Evolutionary conservation across 2,113 vertebrate species (phyloP).

Genomic region (Gymnobelideus leadbeateri): DNA sequence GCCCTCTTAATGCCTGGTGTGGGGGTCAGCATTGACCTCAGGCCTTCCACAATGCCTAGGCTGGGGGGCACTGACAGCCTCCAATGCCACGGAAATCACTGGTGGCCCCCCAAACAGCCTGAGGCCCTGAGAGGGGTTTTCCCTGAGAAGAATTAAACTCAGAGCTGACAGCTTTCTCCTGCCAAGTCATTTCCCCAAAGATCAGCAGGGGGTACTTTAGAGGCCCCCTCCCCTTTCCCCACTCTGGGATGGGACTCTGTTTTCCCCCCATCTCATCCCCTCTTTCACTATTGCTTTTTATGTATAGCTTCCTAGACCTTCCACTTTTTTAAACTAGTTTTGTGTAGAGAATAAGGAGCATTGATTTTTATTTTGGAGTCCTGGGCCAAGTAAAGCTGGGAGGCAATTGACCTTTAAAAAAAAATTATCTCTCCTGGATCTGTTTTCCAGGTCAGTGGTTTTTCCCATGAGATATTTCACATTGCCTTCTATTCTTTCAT

Average conservation of each 20-base stretch:
- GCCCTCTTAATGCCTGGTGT: slow-evolving; percentile 62
- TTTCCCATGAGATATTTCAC: no score
- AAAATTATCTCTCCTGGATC: no score
- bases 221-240: slow-evolving; percentile 11
- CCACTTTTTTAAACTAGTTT: slow-evolving; percentile 84
- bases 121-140: slow-evolving; percentile 54
- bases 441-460: no score
- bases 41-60: slow-evolving; percentile 57
- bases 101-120: slow-evolving; percentile 37
- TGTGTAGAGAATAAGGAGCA: slow-evolving; percentile 83
- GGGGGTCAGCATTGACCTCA: slow-evolving; percentile 43
- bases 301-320: slow-evolving; percentile 80
- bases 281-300: slow-evolving; percentile 78
- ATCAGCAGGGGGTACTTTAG: slow-evolving; percentile 67
- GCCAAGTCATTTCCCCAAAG: slow-evolving; percentile 62
- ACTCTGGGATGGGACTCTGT: slow-evolving; percentile 45
- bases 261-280: slow-evolving; percentile 36
- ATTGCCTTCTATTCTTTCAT: no score
- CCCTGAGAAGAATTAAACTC: slow-evolving; percentile 63
- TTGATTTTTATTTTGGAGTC: slow-evolving; percentile 83
- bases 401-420: slow-evolving; percentile 82
- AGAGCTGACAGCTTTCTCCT: slow-evolving; percentile 79
- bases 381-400: slow-evolving; percentile 77
- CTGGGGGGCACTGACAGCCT: slow-evolving; percentile 51
- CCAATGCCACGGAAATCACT: slow-evolving; percentile 78